Evolutionary conservation across 2,888 invertebrate species (phyloP).

Genomic region (Cephus pygmeus): DNA sequence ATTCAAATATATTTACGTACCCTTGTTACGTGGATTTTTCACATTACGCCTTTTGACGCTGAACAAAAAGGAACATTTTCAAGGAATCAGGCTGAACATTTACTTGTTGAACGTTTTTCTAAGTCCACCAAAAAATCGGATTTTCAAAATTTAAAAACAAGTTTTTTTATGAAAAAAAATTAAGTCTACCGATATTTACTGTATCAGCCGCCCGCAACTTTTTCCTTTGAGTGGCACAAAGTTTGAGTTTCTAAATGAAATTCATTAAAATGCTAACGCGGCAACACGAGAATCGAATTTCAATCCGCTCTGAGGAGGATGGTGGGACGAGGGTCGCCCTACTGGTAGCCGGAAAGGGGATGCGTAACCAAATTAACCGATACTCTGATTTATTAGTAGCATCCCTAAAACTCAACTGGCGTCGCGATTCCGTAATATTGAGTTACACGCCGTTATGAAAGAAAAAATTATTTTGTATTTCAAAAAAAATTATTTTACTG

Average conservation of each 20-base stretch:
- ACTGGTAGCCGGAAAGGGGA: neutral
- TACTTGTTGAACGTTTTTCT: neutral
- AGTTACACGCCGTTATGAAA: neutral
- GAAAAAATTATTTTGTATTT: neutral
- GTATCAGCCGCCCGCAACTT: neutral
- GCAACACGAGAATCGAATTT: constrained; percentile 35
- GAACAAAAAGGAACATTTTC: too few species aligned
- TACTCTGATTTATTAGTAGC: constrained; percentile 34
- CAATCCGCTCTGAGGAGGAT: constrained; percentile 14
- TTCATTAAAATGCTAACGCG: constrained; percentile 45
- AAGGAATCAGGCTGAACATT: too few species aligned
- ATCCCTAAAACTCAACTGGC: neutral
- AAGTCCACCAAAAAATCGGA: neutral
- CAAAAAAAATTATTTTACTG: neutral
- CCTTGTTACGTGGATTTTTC: too few species aligned
- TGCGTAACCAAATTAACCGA: constrained; percentile 46
- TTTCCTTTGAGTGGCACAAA: constrained; percentile 13
- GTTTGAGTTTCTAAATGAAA: constrained; percentile 30
- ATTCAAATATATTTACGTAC: too few species aligned
- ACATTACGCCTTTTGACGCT: too few species aligned
- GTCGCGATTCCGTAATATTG: neutral
- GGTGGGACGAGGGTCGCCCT: constrained; percentile 8
- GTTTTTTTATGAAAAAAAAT: neutral
- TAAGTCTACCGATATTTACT: neutral
- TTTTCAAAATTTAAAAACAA: too few species aligned